Percentiles rank a stretch among this genome's conserved stretches.
phyloP scores from a whole-genome alignment of 2,113 vertebrate species.

The Ariopsis seemanni region DNA sequence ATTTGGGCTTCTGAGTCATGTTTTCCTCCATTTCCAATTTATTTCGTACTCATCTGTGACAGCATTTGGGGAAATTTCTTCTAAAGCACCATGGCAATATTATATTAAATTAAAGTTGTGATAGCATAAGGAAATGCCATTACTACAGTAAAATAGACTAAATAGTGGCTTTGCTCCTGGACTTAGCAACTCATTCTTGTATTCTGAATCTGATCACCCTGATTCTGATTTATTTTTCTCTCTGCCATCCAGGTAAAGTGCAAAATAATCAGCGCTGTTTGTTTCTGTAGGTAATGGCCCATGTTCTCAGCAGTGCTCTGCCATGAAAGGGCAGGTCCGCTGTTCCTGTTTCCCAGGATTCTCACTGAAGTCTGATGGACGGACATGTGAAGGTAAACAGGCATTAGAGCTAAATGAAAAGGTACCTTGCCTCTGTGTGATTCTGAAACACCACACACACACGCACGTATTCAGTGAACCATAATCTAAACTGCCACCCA shows the following conservation, averaged over 20 bases:
- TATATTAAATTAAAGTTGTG: not conserved
- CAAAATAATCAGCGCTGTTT: constrained; percentile 21
- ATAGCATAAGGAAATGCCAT: constrained; percentile 11
- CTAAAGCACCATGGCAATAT: not conserved
- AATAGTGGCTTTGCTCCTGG: not conserved
- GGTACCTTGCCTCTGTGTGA: not conserved
- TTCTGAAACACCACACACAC: not conserved
- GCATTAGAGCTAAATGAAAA: not conserved
- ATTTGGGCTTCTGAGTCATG: not conserved
- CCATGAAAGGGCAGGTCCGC: constrained; percentile 58
- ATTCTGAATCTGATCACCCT: not conserved
- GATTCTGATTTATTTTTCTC: not conserved
- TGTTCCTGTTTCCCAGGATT: constrained; percentile 89
- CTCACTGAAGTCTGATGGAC: constrained; percentile 77
- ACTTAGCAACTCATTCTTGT: not conserved
- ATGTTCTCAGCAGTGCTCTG: constrained; percentile 80
- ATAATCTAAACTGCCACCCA: constrained; percentile 1
- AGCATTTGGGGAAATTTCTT: not conserved
- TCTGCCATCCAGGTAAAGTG: not conserved
- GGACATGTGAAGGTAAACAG: constrained; percentile 82
- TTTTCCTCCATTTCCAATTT: not conserved
- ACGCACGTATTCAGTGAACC: not conserved
- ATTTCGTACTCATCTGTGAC: not conserved
- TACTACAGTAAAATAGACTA: not conserved
- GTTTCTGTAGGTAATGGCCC: constrained; percentile 74